A percentile compares a stretch with the other conserved stretches of the same genome.
Conservation (phyloP, 1,140 invertebrate species). For the Saccostrea cuccullata region DNA sequence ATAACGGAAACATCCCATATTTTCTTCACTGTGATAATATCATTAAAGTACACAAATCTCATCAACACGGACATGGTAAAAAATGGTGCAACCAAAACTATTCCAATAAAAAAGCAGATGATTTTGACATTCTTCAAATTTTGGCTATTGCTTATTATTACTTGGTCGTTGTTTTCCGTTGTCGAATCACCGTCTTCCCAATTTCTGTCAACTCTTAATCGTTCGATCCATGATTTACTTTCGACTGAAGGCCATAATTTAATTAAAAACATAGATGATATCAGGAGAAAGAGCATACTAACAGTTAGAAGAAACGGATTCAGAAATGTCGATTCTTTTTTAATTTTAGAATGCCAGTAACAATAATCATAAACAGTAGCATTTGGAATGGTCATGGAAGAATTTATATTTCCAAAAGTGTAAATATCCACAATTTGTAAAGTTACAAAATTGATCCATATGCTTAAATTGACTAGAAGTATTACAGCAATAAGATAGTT, state of each 20-base stretch:
- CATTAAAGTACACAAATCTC: neutral
- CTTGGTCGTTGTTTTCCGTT: neutral
- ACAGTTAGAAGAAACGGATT: neutral
- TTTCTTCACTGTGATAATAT: neutral
- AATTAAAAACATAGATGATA: neutral
- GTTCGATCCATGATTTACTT: neutral
- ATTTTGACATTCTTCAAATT: neutral
- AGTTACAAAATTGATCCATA: constrained; percentile 12
- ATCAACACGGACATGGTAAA: neutral
- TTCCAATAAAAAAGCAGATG: neutral
- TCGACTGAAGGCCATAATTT: neutral
- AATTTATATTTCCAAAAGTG: neutral
- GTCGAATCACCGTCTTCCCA: neutral
- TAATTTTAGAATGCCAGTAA: neutral
- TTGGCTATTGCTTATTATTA: neutral
- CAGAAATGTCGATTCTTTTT: neutral
- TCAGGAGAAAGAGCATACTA: neutral
- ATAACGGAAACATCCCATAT: neutral
- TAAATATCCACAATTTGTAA: neutral
- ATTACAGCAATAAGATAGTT: neutral
- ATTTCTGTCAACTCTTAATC: neutral
- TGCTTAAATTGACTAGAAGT: neutral
- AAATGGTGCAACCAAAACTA: neutral
- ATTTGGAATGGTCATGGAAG: neutral
- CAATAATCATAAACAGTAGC: neutral